Evolutionary conservation across 1,140 invertebrate genomes (phyloP), one percentile per base, ranked within the genome.

Genomic region (Brachionus calyciflorus): DNA sequence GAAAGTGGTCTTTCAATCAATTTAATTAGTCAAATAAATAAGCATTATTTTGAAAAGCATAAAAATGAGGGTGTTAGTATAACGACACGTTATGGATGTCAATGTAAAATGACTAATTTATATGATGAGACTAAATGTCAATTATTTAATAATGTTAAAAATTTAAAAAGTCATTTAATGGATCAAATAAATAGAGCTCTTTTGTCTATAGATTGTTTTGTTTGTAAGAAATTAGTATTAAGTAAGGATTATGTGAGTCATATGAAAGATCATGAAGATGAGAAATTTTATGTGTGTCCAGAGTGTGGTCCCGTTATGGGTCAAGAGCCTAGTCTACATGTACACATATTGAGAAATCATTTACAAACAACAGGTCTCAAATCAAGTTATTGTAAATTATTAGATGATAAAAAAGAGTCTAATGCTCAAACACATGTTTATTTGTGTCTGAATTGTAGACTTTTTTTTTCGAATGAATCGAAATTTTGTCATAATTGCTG

Each of bases 31-130:
- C 37, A 65, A 41, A 46, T 65, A 44, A 65, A 65, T 37, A 65
- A 65, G 14, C 60, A 65, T n/a, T 65, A 44, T 44, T 65, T 65
- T 26, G 60, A 65, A 1, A 65, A 65, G 24, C 60, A 65, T n/a
- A 41, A 28, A 65, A 65, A 65, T 26, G 37, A 41, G 40, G n/a
- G n/a, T 10, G 60, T 28, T n/a, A 65, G 4, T 24, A 41, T 65
- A 12, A 65, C 28, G 37, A 41, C 60, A 9, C 24, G 24, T 24
- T 65, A 65, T 41, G 19, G 24, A 24, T 65, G 60, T 21, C 37
- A 44, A 19, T 65, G 60, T 46, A 41, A 41, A 46, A 44, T 10
- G 1, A 21, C 1, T 6, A 19, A n/a, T 12, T 21, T 65, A 17
- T 26, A 21, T 19, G 60, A 65, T 9, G 10, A 19, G 19, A 30